phyloP scores from a whole-genome alignment of 2,888 invertebrate genomes.

The Lasioglossum figueresi region DNA sequence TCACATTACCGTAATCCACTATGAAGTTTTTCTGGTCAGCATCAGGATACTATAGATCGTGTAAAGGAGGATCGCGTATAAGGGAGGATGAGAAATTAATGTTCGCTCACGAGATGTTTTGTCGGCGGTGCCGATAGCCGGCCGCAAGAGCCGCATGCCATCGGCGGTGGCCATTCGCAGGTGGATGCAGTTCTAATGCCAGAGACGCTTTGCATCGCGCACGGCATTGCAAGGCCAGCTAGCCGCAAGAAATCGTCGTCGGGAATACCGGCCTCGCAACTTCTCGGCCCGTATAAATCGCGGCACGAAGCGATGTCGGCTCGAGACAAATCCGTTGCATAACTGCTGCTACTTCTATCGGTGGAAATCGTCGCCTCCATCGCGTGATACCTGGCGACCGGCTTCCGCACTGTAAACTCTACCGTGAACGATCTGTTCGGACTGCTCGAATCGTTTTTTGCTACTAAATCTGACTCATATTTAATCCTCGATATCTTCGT shows the following conservation, averaged over 20 bases:
- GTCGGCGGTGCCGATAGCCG: slow-evolving; percentile 32
- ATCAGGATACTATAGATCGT: too few species aligned
- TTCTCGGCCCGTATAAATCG: slow-evolving; percentile 42
- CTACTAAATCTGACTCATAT: neutral
- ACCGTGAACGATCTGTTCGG: neutral
- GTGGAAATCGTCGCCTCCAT: slow-evolving; percentile 8
- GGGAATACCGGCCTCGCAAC: slow-evolving; percentile 52
- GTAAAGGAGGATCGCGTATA: neutral
- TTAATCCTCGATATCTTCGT: neutral
- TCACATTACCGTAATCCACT: neutral
- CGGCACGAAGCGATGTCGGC: slow-evolving; percentile 45
- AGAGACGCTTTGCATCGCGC: slow-evolving; percentile 60
- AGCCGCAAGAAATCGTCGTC: slow-evolving; percentile 60
- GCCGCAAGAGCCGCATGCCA: slow-evolving; percentile 52
- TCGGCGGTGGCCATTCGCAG: slow-evolving; percentile 38
- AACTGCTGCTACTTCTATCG: slow-evolving; percentile 44
- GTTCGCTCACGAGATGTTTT: slow-evolving; percentile 12
- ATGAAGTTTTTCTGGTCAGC: neutral
- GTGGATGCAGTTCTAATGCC: slow-evolving; percentile 58
- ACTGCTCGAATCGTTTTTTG: neutral
- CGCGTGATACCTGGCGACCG: neutral
- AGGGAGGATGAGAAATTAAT: slow-evolving; percentile 14
- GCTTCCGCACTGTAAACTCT: slow-evolving; percentile 12
- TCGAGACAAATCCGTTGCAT: slow-evolving; percentile 58
- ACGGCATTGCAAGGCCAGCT: slow-evolving; percentile 70